phyloP scores from a whole-genome alignment of 2,113 vertebrate species.

The Dascyllus trimaculatus region DNA sequence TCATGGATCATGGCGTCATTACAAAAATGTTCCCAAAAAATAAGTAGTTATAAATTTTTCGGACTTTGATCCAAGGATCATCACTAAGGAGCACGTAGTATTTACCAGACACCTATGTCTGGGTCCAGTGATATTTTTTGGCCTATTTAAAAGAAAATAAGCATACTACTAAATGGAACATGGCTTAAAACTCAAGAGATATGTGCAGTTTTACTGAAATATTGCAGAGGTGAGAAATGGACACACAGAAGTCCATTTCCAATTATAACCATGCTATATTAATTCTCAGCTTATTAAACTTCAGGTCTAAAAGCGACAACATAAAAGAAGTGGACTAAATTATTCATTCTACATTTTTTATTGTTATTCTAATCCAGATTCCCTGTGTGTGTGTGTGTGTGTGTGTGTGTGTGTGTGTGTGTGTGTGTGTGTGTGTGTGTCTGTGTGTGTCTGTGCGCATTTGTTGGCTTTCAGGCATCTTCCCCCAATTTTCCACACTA shows the following conservation, averaged over 20 bases:
- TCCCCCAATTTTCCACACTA: background rate
- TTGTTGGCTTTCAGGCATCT: conserved; percentile 20
- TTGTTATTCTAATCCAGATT: conserved; percentile 2
- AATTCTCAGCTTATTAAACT: conserved; percentile 20
- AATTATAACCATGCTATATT: background rate
- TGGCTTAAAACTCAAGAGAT: background rate
- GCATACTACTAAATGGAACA: background rate
- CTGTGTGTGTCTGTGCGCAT: conserved; percentile 1
- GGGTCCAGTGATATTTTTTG: background rate
- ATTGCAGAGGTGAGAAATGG: background rate
- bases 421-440: too few relatives aligned
- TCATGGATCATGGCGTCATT: too few relatives aligned
- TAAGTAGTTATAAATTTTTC: too few relatives aligned
- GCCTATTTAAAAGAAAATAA: background rate
- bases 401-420: too few relatives aligned
- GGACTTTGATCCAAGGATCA: too few relatives aligned
- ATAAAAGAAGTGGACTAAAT: conserved; percentile 7
- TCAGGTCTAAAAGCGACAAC: conserved; percentile 15
- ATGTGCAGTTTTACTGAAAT: too few relatives aligned
- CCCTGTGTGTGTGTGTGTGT: background rate
- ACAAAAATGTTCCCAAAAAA: too few relatives aligned
- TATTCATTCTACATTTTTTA: background rate
- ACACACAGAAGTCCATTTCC: background rate
- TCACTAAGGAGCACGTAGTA: too few relatives aligned
- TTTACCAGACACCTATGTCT: background rate